Conservation (phyloP, 2,888 invertebrate species). For the Erebia epiphron region DNA sequence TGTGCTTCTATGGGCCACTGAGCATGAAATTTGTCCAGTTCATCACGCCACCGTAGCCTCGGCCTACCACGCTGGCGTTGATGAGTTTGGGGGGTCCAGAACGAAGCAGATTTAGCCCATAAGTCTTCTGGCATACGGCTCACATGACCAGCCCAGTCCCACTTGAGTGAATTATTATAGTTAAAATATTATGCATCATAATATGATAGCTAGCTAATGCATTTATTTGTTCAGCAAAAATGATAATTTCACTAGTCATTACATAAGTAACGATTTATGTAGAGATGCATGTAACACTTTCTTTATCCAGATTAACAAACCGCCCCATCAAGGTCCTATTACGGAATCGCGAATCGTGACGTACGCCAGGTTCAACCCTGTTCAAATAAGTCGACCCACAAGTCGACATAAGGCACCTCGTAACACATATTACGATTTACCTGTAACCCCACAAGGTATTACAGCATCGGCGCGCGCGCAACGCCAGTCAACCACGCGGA, state of each 20-base stretch:
- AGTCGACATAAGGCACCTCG: constrained; percentile 67
- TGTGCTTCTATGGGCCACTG: too few relatives aligned
- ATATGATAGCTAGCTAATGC: not conserved
- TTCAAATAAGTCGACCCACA: constrained; percentile 55
- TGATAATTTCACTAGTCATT: not conserved
- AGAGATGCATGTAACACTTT: constrained; percentile 21
- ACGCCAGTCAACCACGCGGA: constrained; percentile 69
- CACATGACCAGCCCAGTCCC: too few relatives aligned
- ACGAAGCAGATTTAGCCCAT: too few relatives aligned
- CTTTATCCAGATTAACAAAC: constrained; percentile 2
- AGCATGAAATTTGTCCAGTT: too few relatives aligned
- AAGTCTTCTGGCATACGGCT: too few relatives aligned
- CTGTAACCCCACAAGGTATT: constrained; percentile 53
- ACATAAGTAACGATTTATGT: constrained; percentile 3
- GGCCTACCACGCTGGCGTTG: too few relatives aligned
- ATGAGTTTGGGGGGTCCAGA: too few relatives aligned
- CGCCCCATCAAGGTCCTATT: constrained; percentile 28
- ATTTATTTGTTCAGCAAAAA: not conserved
- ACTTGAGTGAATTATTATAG: too few relatives aligned
- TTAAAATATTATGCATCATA: too few relatives aligned
- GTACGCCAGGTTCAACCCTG: constrained; percentile 46
- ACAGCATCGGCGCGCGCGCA: constrained; percentile 51
- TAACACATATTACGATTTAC: constrained; percentile 66
- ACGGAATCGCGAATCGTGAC: constrained; percentile 39
- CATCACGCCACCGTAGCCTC: too few relatives aligned